Conservation (phyloP, 2,888 invertebrate species). For the Diogma glabrata region DNA sequence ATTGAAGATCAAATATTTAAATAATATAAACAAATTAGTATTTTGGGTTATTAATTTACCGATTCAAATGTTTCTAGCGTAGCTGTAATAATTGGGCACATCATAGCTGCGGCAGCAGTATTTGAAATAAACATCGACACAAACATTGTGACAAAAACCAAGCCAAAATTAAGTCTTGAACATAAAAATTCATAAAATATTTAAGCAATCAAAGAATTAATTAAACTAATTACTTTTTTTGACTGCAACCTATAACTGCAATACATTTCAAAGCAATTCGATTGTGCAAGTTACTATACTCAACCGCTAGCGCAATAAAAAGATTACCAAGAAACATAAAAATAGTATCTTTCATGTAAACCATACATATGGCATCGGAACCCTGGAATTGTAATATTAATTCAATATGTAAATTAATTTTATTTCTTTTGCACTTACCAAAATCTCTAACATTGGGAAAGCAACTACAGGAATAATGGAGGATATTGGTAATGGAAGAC, state of each 20-base stretch:
- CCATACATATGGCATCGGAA: background rate
- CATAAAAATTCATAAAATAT: too few relatives aligned
- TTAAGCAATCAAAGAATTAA: too few relatives aligned
- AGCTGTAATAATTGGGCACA: conserved; percentile 73
- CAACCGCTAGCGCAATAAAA: conserved; percentile 8
- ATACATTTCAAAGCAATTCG: conserved; percentile 5
- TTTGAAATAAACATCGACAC: conserved; percentile 88
- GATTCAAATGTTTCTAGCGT: conserved; percentile 61
- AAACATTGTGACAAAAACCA: conserved; percentile 73
- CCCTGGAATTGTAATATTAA: too few relatives aligned
- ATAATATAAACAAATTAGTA: too few relatives aligned
- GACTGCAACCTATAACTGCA: conserved; percentile 1
- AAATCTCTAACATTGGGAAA: conserved; percentile 7
- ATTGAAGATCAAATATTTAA: too few relatives aligned
- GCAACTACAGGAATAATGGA: conserved; percentile 5
- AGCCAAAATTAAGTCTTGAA: conserved; percentile 58
- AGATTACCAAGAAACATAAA: conserved; percentile 10
- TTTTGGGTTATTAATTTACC: too few relatives aligned
- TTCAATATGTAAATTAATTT: too few relatives aligned
- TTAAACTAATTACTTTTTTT: too few relatives aligned
- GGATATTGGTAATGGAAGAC: background rate
- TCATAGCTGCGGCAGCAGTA: conserved; percentile 81
- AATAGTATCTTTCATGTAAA: conserved; percentile 8
- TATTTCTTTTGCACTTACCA: too few relatives aligned
- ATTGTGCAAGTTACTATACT: conserved; percentile 4